A percentile compares a stretch with the other conserved stretches of the same genome.
Evolutionary conservation across 2,888 invertebrate genomes (phyloP).

Genomic region (Drosophila siamana): DNA sequence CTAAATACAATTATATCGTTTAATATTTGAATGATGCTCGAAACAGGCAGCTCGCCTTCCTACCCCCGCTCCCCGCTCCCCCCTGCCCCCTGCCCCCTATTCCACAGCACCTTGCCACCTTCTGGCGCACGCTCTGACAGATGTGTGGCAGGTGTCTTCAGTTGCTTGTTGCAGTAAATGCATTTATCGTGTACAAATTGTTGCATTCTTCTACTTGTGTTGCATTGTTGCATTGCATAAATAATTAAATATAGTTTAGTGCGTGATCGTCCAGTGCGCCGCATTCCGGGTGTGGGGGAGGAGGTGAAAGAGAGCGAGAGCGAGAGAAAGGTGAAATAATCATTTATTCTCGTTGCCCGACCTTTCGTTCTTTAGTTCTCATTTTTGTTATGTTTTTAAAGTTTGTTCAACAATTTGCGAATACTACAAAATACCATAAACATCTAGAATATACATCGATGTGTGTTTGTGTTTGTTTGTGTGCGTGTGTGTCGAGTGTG

Average conservation of each 20-base stretch:
- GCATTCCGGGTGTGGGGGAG: no score
- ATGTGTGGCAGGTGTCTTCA: slow-evolving; percentile 30
- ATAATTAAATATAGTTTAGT: slow-evolving; percentile 17
- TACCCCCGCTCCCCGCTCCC: not conserved
- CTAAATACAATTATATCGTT: slow-evolving; percentile 46
- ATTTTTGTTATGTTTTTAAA: slow-evolving; percentile 36
- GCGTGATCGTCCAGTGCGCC: slow-evolving; percentile 6
- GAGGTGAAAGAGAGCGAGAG: not conserved
- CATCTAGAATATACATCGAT: slow-evolving; percentile 61
- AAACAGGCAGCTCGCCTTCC: not conserved
- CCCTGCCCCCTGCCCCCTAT: not conserved
- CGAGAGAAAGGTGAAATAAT: no score
- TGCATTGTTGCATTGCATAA: slow-evolving; percentile 27
- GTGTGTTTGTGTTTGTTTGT: slow-evolving; percentile 23
- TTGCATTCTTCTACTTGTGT: slow-evolving; percentile 19
- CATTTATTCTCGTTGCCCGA: not conserved
- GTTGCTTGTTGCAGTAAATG: slow-evolving; percentile 28
- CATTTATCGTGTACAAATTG: slow-evolving; percentile 38
- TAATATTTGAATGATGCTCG: slow-evolving; percentile 31
- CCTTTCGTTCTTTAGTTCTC: not conserved
- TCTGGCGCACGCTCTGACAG: slow-evolving; percentile 22
- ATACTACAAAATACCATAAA: slow-evolving; percentile 73
- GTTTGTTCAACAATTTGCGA: slow-evolving; percentile 62
- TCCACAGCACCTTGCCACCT: no score
- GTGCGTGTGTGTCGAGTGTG: slow-evolving; percentile 16